These are phyloP conservation scores for Cremastinae sp. DNA, from an alignment of 2,888 invertebrate species.

Conservation along the genomic window DNA sequence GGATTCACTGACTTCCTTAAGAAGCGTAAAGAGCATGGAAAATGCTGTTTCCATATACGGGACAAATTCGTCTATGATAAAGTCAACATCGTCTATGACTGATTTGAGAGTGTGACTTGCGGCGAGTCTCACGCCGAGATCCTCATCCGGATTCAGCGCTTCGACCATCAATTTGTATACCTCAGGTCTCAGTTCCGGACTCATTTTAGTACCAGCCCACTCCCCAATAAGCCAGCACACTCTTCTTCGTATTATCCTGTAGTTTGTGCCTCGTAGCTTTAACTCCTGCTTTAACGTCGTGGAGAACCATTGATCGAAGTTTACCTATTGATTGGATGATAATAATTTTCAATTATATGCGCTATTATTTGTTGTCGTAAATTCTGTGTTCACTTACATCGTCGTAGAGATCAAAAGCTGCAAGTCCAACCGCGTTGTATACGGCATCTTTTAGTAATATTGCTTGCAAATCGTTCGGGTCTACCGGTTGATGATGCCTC, in stretches of 20 bases:
- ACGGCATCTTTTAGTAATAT: conserved; percentile 95
- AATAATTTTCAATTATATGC: background rate
- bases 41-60: conserved; percentile 91
- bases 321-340: conserved; percentile 82
- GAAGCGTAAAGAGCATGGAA: conserved; percentile 88
- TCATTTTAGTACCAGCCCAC: conserved; percentile 92
- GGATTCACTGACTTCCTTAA: conserved; percentile 94
- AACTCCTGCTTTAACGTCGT: conserved; percentile 91
- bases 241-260: conserved; percentile 90
- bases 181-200: conserved; percentile 88
- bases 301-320: conserved; percentile 96
- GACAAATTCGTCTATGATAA: conserved; percentile 91
- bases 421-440: conserved; percentile 94
- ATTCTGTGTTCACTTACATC: conserved; percentile 81
- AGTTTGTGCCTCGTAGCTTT: conserved; percentile 90
- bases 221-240: conserved; percentile 91
- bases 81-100: conserved; percentile 95
- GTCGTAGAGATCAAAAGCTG: conserved; percentile 94
- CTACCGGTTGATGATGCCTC: conserved; percentile 84
- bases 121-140: conserved; percentile 93
- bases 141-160: conserved; percentile 88
- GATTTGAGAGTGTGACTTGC: conserved; percentile 91
- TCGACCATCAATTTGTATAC: conserved; percentile 90
- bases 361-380: background rate
- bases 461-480: conserved; percentile 87